A percentile compares a stretch with the other conserved stretches of the same genome.
phyloP scores from a whole-genome alignment of 2,888 invertebrate species.

The Pammene aurita region DNA sequence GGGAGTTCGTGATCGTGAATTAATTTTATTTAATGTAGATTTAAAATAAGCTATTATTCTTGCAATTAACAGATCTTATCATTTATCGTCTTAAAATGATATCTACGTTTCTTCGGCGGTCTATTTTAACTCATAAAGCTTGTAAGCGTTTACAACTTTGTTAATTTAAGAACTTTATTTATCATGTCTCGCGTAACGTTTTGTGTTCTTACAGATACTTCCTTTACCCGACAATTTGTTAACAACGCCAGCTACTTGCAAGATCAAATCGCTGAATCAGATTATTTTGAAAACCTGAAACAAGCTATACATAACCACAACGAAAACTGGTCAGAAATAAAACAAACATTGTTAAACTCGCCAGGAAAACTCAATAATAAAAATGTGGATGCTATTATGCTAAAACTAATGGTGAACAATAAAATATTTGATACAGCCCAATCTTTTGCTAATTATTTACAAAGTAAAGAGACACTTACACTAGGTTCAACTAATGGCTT shows the following conservation, averaged over 20 bases:
- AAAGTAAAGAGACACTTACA: slow-evolving; percentile 75
- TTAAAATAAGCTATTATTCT: too few relatives aligned
- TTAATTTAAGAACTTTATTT: background rate
- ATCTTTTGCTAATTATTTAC: slow-evolving; percentile 84
- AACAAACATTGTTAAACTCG: slow-evolving; percentile 66
- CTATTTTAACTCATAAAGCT: slow-evolving; percentile 44
- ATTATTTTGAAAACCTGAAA: slow-evolving; percentile 65
- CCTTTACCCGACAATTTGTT: slow-evolving; percentile 42
- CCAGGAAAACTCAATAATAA: slow-evolving; percentile 66
- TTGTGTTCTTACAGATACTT: slow-evolving; percentile 37
- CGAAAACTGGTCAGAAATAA: slow-evolving; percentile 70
- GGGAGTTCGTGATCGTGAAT: too few relatives aligned
- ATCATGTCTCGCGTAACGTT: background rate
- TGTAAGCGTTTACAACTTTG: slow-evolving; percentile 46
- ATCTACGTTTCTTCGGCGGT: slow-evolving; percentile 46
- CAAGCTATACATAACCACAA: slow-evolving; percentile 51
- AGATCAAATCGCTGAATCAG: slow-evolving; percentile 38
- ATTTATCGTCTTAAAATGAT: slow-evolving; percentile 45
- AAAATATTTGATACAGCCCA: slow-evolving; percentile 78
- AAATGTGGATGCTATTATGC: slow-evolving; percentile 84
- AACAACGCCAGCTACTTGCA: slow-evolving; percentile 42
- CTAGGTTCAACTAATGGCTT: slow-evolving; percentile 84
- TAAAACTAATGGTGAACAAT: slow-evolving; percentile 76
- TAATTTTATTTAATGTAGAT: too few relatives aligned
- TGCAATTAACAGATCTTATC: background rate